Base-by-base conservation (phyloP, 2,113 vertebrate species). In the Oncorhynchus nerka region DNA sequence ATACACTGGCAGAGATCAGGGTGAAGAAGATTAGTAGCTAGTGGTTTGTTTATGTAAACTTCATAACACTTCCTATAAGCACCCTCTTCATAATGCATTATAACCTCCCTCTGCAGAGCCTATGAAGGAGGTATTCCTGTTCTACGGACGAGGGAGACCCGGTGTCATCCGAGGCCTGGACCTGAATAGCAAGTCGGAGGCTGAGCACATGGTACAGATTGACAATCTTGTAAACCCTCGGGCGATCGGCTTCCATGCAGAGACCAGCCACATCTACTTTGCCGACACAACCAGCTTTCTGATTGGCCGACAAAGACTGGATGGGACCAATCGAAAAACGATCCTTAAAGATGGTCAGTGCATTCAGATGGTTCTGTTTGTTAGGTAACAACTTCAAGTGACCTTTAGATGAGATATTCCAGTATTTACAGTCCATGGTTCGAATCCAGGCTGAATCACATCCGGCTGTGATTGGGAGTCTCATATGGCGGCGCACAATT, bases 131-230 rank as follows among this genome's bases (percentile, higher is more conserved):
- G 86, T 96, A 82, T 97, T 97, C 86, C 94, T 97, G 51, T 95
- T 97, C 90, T 97, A 96, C 84, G 95, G 95, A 34, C 96, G 96
- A 89, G 95, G 95, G 70, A 92, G 95, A 30, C 95, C 95, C 16
- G 95, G 95, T 87, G 94, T 96, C 85, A 94, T 97, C 77, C 90
- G 95, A 55, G 95, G 94, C 62, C 94, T 96, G 93, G 95, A 95
- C 76, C 74, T 96, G 85, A 95, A 95, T 87, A 91, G 90, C 84
- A 95, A 94, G 90, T 91, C 95, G 19, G 90, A 90, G 61, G 94
- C 95, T 65, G 95, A 97, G 85, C 94, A 94, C 84, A 95, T 96
- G 95, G 92, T 94, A 75, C 95, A 93, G 32, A 94, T 97, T 83
- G 95, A 95, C 81, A 94, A 95, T 75, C 76, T 97, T 51, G 94